Conservation (phyloP, 2,888 invertebrate genomes). For the Nasonia oneida region DNA sequence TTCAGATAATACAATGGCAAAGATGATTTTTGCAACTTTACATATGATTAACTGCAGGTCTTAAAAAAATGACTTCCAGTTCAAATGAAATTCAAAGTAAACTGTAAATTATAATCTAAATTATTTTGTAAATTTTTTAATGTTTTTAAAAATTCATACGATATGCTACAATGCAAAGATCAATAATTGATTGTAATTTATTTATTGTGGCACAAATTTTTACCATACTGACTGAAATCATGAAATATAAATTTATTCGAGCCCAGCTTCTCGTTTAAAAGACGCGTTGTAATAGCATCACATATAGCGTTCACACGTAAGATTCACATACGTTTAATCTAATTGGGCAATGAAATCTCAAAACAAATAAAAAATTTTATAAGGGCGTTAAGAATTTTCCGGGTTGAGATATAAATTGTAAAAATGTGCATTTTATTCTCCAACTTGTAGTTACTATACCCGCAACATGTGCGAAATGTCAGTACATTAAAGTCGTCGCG, state of each 20-base stretch:
- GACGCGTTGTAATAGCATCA: too few relatives aligned
- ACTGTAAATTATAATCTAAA: background rate
- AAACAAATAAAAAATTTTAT: background rate
- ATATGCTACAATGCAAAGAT: background rate
- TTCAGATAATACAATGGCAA: background rate
- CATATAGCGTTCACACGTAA: background rate
- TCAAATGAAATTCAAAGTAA: too few relatives aligned
- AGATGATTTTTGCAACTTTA: background rate
- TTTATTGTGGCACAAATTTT: background rate
- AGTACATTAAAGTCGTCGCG: background rate
- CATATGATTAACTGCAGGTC: background rate
- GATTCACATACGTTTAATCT: background rate
- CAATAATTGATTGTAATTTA: background rate
- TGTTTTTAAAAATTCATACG: background rate
- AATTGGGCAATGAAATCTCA: background rate
- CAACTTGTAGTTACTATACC: background rate
- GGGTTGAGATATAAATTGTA: background rate
- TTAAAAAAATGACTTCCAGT: too few relatives aligned
- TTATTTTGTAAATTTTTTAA: background rate
- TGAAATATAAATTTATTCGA: background rate
- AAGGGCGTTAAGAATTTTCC: too few relatives aligned
- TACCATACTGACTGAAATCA: background rate
- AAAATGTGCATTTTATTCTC: background rate
- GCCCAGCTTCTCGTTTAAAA: background rate
- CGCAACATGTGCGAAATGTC: background rate